These are phyloP conservation scores for Melangyna quadrimaculata DNA, from an alignment of 2,888 invertebrate species.

Conservation along the genomic window DNA sequence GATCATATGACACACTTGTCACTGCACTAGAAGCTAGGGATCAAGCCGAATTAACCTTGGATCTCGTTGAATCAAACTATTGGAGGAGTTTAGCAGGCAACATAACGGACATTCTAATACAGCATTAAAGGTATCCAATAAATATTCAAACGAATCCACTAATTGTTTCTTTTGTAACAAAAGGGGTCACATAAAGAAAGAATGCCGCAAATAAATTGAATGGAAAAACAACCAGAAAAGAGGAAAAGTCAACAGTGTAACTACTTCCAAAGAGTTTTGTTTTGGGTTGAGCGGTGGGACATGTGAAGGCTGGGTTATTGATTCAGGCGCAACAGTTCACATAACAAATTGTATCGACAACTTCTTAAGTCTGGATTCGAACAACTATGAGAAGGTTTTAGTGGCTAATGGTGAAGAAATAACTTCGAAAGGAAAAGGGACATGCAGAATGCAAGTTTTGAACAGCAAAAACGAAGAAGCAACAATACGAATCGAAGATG, in stretches of 20 bases:
- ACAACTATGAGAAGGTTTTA: background rate
- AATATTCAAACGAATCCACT: background rate
- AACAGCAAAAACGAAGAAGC: background rate
- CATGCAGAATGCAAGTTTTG: background rate
- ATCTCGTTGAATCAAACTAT: background rate
- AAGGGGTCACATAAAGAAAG: background rate
- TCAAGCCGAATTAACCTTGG: background rate
- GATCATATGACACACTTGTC: background rate
- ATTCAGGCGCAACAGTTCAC: background rate
- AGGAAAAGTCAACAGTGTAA: background rate
- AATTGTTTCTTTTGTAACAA: background rate
- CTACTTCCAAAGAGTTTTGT: background rate
- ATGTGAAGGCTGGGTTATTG: background rate
- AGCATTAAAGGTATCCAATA: background rate
- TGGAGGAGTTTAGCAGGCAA: background rate
- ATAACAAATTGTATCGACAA: background rate
- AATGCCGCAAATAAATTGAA: background rate
- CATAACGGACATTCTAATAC: background rate
- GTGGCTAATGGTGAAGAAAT: background rate
- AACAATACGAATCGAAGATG: background rate
- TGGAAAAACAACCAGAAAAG: background rate
- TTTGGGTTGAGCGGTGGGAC: background rate
- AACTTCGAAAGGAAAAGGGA: background rate
- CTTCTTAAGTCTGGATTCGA: background rate
- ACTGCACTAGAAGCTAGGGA: background rate